Evolutionary conservation across 2,888 invertebrate genomes (phyloP).

Genomic region (Dexiosoma caninum): DNA sequence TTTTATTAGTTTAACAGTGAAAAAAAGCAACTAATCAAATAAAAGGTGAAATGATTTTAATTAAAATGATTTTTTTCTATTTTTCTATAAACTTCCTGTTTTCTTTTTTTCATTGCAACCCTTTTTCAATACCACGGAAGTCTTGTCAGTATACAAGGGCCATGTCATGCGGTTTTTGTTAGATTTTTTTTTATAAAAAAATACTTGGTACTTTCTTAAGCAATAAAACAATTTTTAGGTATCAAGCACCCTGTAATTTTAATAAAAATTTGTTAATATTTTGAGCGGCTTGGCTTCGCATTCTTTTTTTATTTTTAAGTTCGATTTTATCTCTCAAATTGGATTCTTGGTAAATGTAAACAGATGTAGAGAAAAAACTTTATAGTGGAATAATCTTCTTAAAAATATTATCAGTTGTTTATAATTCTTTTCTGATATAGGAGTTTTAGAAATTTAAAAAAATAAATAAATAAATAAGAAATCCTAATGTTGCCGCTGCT

Average conservation of each 20-base stretch:
- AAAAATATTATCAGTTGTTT: background rate
- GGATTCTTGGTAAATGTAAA: background rate
- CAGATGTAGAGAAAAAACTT: background rate
- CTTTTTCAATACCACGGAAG: background rate
- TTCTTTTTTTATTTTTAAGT: background rate
- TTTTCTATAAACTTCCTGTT: background rate
- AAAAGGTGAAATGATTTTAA: background rate
- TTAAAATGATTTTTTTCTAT: background rate
- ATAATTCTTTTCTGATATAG: background rate
- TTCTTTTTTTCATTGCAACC: background rate
- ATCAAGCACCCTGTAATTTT: background rate
- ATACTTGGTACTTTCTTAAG: background rate
- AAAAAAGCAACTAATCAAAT: background rate
- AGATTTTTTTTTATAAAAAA: background rate
- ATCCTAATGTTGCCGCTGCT: background rate
- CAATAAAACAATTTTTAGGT: background rate
- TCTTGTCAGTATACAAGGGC: background rate
- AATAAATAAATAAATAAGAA: background rate
- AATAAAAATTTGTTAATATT: conserved; percentile 1
- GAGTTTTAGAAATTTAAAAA: background rate
- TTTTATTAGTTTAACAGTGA: background rate
- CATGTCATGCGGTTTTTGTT: no score
- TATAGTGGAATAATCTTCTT: background rate
- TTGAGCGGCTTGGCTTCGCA: conserved; percentile 4
- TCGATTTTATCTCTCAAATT: background rate